These are phyloP conservation scores for Malthinus seriepunctatus DNA, from an alignment of 2,888 invertebrate species.

Conservation along the genomic window DNA sequence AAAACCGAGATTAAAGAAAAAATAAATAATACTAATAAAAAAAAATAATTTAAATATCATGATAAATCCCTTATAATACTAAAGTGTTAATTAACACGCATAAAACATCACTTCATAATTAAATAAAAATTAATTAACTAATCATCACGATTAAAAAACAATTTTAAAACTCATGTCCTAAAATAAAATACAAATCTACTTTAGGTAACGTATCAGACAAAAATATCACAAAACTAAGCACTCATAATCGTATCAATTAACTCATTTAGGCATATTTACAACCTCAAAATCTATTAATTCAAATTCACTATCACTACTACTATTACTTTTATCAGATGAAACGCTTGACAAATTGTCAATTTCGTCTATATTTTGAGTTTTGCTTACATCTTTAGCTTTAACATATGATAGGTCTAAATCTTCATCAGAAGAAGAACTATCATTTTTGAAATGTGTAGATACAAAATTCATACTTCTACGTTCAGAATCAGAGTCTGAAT, in stretches of 20 bases:
- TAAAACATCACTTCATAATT: constrained; percentile 1
- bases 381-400: no score
- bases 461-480: constrained; percentile 50
- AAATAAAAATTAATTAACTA: background rate
- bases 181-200: constrained; percentile 30
- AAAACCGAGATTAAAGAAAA: no score
- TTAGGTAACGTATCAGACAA: constrained; percentile 11
- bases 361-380: constrained; percentile 10
- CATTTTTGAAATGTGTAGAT: constrained; percentile 52
- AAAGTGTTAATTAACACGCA: constrained; percentile 1
- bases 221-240: constrained; percentile 31
- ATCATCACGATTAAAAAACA: constrained; percentile 1
- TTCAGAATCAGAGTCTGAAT: constrained; percentile 48
- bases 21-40: no score
- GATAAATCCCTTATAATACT: no score
- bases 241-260: constrained; percentile 6
- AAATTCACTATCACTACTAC: constrained; percentile 50
- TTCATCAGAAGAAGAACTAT: constrained; percentile 44
- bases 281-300: constrained; percentile 47
- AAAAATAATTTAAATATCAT: no score
- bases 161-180: constrained; percentile 17
- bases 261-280: constrained; percentile 24
- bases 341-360: no score
- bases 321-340: constrained; percentile 38
- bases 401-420: constrained; percentile 9